phyloP scores from a whole-genome alignment of 1,140 invertebrate genomes.

The Penaeus chinensis region DNA sequence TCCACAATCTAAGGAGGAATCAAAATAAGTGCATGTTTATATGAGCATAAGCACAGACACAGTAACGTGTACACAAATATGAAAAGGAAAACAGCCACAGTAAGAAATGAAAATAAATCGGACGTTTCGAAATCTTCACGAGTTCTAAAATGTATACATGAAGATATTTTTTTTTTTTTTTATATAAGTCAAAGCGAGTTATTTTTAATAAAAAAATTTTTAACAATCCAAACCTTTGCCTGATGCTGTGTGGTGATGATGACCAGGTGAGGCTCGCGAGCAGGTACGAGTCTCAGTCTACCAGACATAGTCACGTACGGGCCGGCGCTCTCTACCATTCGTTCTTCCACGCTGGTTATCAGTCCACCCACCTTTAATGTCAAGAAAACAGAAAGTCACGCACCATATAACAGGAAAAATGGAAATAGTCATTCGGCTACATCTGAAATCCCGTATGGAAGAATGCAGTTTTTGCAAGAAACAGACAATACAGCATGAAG shows the following conservation, averaged over 20 bases:
- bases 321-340: constrained; percentile 24
- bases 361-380: constrained; percentile 14
- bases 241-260: constrained; percentile 48
- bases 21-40: neutral
- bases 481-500: neutral
- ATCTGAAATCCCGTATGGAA: neutral
- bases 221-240: constrained; percentile 29
- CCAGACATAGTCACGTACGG: constrained; percentile 41
- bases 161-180: no score
- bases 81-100: no score
- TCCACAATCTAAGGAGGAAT: constrained; percentile 50
- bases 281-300: constrained; percentile 2
- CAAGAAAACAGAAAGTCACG: neutral
- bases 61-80: no score
- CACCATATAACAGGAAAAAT: neutral
- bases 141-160: no score
- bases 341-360: neutral
- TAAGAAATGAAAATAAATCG: no score
- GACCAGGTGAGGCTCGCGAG: constrained; percentile 15
- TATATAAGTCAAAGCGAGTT: neutral
- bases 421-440: neutral
- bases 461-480: neutral
- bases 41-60: no score
- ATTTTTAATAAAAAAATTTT: neutral
- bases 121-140: no score